Percentiles rank a stretch among this genome's conserved stretches.
Conservation (phyloP, 1,140 invertebrate genomes). For the Eciton burchellii region DNA sequence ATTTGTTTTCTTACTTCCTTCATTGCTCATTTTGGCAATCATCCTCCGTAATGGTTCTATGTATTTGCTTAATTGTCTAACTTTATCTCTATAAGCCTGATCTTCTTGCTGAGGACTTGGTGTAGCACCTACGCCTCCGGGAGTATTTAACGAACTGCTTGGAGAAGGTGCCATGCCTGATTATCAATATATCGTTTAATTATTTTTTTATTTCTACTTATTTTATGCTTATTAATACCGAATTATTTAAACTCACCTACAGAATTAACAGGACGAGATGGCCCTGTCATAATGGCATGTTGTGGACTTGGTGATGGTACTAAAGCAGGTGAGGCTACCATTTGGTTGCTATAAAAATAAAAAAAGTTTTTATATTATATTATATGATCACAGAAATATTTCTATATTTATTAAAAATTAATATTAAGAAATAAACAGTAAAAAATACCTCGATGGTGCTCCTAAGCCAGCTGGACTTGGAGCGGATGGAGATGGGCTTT, state of each 20-base stretch:
- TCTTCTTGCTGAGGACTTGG: constrained; percentile 93
- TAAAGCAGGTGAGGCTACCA: constrained; percentile 90
- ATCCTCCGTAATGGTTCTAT: constrained; percentile 96
- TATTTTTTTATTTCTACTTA: neutral
- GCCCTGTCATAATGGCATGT: constrained; percentile 86
- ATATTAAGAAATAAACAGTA: constrained; percentile 3
- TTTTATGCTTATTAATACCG: constrained; percentile 33
- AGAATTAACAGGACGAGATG: constrained; percentile 84
- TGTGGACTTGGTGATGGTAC: constrained; percentile 90
- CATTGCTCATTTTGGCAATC: constrained; percentile 94
- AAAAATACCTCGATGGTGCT: constrained; percentile 84
- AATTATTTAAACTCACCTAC: constrained; percentile 72
- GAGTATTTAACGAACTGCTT: constrained; percentile 92
- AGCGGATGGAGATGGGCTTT: constrained; percentile 90
- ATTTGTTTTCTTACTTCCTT: constrained; percentile 87
- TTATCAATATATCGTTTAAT: constrained; percentile 5
- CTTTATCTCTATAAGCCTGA: constrained; percentile 95
- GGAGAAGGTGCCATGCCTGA: constrained; percentile 92
- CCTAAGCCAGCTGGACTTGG: constrained; percentile 89
- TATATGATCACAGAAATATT: constrained; percentile 5
- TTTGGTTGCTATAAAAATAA: constrained; percentile 85
- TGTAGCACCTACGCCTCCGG: constrained; percentile 89
- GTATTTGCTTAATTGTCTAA: constrained; percentile 96
- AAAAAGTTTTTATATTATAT: constrained; percentile 48
- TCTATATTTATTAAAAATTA: constrained; percentile 26